phyloP scores from a whole-genome alignment of 2,797 vertebrate species.

The Anisognathus igniventris region DNA sequence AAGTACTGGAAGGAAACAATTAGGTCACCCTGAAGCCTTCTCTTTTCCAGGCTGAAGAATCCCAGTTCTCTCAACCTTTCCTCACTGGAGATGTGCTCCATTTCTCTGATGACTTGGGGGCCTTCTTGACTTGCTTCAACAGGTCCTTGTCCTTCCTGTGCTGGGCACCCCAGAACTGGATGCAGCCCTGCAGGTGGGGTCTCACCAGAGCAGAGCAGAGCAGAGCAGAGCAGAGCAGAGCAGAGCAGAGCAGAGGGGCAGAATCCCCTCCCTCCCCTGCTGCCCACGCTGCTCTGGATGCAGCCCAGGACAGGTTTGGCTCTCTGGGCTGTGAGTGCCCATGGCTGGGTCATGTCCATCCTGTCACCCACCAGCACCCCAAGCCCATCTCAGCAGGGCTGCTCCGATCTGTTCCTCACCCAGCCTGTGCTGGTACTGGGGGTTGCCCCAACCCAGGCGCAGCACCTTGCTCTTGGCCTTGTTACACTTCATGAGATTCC shows the following conservation, averaged over 20 bases:
- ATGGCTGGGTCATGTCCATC: neutral
- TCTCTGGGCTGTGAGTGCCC: neutral
- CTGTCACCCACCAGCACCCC: neutral
- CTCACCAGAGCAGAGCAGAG: neutral
- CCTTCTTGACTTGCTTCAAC: accelerated
- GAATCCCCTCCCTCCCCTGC: neutral
- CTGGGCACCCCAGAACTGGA: neutral
- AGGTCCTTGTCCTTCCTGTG: neutral
- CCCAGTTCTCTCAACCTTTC: neutral
- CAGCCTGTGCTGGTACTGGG: neutral
- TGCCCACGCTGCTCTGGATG: neutral
- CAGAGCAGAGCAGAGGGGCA: neutral
- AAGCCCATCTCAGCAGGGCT: accelerated
- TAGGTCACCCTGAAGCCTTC: neutral
- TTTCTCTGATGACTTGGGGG: neutral
- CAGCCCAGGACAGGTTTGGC: neutral
- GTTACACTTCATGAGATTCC: neutral
- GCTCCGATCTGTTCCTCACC: accelerated
- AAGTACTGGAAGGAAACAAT: neutral
- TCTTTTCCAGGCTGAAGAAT: neutral
- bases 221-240: neutral
- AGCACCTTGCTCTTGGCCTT: neutral
- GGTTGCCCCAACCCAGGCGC: neutral
- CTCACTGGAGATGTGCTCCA: neutral
- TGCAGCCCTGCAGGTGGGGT: neutral